Conservation (phyloP, 2,888 invertebrate genomes). For the Ditylenchus weischeri region DNA sequence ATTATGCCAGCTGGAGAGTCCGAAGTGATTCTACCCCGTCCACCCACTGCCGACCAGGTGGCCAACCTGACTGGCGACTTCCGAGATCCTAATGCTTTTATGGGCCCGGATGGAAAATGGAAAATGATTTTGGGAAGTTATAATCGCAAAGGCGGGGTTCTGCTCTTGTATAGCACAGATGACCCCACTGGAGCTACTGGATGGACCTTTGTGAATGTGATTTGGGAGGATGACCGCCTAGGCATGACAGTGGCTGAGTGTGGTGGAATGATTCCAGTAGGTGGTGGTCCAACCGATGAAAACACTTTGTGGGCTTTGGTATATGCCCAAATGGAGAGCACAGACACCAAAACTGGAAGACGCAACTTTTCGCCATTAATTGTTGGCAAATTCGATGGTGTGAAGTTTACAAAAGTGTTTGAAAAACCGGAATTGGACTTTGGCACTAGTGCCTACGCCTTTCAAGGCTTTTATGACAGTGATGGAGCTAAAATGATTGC, state of each 20-base stretch:
- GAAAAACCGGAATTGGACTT: constrained; percentile 22
- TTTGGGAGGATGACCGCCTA: constrained; percentile 17
- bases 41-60: too few relatives aligned
- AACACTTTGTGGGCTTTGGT: constrained; percentile 22
- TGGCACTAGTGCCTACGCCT: constrained; percentile 23
- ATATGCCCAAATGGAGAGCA: constrained; percentile 20
- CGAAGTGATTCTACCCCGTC: not conserved
- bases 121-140: constrained; percentile 24
- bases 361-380: constrained; percentile 16
- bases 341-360: constrained; percentile 16
- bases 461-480: constrained; percentile 13
- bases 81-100: constrained; percentile 19
- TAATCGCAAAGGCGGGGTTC: constrained; percentile 16
- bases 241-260: constrained; percentile 23
- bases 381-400: constrained; percentile 3
- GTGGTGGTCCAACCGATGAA: constrained; percentile 12
- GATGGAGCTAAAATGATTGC: constrained; percentile 15
- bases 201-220: constrained; percentile 19
- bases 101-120: constrained; percentile 22
- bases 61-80: constrained; percentile 2
- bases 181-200: constrained; percentile 14
- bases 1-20: constrained; percentile 13
- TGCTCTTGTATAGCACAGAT: constrained; percentile 19
- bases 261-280: constrained; percentile 14
- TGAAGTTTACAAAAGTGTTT: constrained; percentile 12